Evolutionary conservation across 2,797 vertebrate species (phyloP).

Genomic region (Rhabdomys pumilio): DNA sequence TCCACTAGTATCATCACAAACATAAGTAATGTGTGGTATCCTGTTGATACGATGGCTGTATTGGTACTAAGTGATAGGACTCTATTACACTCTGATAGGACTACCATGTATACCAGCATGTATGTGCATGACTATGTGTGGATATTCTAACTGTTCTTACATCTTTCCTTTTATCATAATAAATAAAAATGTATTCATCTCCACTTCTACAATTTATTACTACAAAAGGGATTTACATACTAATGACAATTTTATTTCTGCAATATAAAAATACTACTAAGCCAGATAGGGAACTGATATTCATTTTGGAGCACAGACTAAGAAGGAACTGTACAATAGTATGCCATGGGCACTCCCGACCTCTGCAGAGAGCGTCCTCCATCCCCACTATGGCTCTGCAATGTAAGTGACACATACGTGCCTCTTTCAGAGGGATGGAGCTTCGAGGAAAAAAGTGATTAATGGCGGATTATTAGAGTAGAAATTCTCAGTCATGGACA

Average conservation of each 20-base stretch:
- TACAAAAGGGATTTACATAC: slow-evolving; percentile 9
- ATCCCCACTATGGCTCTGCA: background rate
- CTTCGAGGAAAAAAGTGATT: background rate
- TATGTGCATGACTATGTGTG: background rate
- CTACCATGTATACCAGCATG: background rate
- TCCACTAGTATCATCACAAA: background rate
- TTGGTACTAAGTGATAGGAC: background rate
- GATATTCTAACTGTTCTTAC: background rate
- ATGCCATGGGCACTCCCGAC: background rate
- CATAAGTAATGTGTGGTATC: background rate
- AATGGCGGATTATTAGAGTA: background rate
- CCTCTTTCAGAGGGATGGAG: background rate
- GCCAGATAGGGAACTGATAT: background rate
- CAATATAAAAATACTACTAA: slow-evolving; percentile 17
- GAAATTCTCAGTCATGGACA: background rate
- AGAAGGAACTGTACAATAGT: background rate
- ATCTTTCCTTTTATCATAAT: background rate
- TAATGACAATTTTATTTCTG: background rate
- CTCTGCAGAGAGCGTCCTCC: background rate
- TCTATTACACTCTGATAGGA: background rate
- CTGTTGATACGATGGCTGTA: background rate
- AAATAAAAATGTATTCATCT: slow-evolving; percentile 23
- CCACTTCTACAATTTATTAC: slow-evolving; percentile 5
- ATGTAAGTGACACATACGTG: no score
- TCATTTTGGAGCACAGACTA: background rate